Percentiles rank a stretch among this genome's conserved stretches.
phyloP scores from a whole-genome alignment of 2,113 vertebrate species.

The Romanogobio albipinnatus region DNA sequence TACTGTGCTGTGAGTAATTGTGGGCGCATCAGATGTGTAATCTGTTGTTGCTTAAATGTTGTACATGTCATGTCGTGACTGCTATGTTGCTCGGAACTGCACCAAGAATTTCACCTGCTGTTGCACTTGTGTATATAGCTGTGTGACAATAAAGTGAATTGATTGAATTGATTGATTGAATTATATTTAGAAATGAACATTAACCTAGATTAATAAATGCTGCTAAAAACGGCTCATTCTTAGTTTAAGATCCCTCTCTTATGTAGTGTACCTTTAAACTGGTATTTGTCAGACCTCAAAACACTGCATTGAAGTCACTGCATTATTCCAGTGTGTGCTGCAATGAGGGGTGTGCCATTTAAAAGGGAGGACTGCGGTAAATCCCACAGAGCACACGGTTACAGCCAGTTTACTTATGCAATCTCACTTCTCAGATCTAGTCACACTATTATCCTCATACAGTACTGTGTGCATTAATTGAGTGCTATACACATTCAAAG shows the following conservation, averaged over 20 bases:
- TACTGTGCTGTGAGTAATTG: too few species aligned
- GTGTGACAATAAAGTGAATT: too few species aligned
- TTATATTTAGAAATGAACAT: background rate
- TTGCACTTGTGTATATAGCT: too few species aligned
- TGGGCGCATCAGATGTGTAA: too few species aligned
- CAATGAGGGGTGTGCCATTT: slow-evolving; percentile 17
- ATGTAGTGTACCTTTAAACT: background rate
- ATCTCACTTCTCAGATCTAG: background rate
- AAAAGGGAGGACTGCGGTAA: background rate
- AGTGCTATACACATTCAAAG: background rate
- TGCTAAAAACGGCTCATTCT: background rate
- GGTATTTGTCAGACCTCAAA: background rate
- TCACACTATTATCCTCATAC: background rate
- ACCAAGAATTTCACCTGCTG: too few species aligned
- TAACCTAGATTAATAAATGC: background rate
- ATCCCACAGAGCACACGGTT: background rate
- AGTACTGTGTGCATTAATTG: background rate
- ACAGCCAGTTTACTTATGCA: background rate
- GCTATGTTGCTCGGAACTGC: too few species aligned
- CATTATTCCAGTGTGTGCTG: slow-evolving; percentile 15
- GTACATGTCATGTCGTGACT: too few species aligned
- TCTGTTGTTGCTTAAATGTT: too few species aligned
- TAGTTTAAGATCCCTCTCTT: background rate
- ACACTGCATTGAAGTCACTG: background rate
- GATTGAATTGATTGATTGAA: too few species aligned